Percentiles rank a stretch among this genome's conserved stretches.
phyloP scores from a whole-genome alignment of 2,797 vertebrate species.

The Micromesistius poutassou region DNA sequence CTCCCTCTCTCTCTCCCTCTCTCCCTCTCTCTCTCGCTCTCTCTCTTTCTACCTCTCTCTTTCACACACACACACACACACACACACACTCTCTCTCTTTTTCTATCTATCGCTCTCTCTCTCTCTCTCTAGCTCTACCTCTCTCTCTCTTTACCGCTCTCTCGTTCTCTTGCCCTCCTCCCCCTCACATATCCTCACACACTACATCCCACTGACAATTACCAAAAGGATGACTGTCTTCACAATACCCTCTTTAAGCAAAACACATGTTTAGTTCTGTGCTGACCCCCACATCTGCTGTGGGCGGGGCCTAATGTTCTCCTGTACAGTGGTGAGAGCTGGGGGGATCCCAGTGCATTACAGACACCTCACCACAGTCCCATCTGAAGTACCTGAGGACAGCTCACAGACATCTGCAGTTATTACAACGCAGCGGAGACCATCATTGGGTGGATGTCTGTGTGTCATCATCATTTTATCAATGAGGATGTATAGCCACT shows the following conservation, averaged over 20 bases:
- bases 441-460: not conserved
- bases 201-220: conserved; percentile 19
- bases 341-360: not conserved
- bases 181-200: not conserved
- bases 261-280: conserved; percentile 15
- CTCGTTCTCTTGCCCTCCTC: not conserved
- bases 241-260: conserved; percentile 9
- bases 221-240: conserved; percentile 26
- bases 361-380: not conserved
- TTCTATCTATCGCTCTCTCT: too few relatives aligned
- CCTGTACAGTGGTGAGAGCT: not conserved
- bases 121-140: too few relatives aligned
- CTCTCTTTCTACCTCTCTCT: not conserved
- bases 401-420: not conserved
- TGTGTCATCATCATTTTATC: not conserved
- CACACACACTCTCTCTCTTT: too few relatives aligned
- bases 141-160: too few relatives aligned
- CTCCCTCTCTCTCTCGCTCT: not conserved
- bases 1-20: too few relatives aligned
- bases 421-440: too few relatives aligned
- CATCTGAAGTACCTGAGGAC: not conserved
- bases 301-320: not conserved
- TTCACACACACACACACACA: too few relatives aligned
- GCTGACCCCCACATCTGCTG: conserved; percentile 37
- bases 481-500: too few relatives aligned